Percentiles rank a stretch among this genome's conserved stretches.
phyloP scores from a whole-genome alignment of 2,113 vertebrate species.

The Rhodinocichla rosea region DNA sequence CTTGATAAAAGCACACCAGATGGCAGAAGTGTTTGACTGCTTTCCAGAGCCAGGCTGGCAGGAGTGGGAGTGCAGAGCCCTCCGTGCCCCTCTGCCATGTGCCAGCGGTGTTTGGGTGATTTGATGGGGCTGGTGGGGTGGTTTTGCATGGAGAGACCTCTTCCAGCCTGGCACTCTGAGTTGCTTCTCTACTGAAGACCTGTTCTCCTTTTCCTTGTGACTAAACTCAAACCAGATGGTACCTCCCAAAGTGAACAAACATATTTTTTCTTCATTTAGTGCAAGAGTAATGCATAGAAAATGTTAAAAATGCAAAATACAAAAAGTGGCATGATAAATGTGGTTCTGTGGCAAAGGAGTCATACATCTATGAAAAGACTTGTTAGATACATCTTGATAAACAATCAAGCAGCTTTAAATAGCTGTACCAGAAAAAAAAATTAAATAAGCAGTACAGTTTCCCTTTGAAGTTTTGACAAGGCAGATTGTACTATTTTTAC shows the following conservation, averaged over 20 bases:
- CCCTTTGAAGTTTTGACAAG: not conserved
- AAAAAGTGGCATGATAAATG: not conserved
- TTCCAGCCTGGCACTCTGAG: not conserved
- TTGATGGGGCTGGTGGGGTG: not conserved
- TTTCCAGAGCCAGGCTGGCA: not conserved
- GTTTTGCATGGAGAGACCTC: not conserved
- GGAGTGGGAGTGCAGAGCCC: rapidly evolving
- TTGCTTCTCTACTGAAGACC: not conserved
- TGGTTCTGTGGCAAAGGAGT: not conserved
- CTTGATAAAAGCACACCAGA: not conserved
- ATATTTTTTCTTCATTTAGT: not conserved
- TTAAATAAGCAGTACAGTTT: not conserved
- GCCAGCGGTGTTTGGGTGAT: not conserved
- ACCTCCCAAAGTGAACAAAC: not conserved
- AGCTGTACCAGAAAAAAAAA: not conserved
- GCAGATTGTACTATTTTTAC: not conserved
- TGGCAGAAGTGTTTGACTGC: not conserved
- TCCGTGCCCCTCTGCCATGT: rapidly evolving
- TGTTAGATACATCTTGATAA: not conserved
- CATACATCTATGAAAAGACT: not conserved
- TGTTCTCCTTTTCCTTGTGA: not conserved
- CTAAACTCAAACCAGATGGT: not conserved
- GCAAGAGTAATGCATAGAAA: not conserved
- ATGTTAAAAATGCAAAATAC: not conserved
- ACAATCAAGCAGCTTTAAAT: not conserved